Evolutionary conservation across 2,113 vertebrate genomes (phyloP), one percentile per base, ranked within the genome.

Genomic region (Nyctereutes procyonoides): DNA sequence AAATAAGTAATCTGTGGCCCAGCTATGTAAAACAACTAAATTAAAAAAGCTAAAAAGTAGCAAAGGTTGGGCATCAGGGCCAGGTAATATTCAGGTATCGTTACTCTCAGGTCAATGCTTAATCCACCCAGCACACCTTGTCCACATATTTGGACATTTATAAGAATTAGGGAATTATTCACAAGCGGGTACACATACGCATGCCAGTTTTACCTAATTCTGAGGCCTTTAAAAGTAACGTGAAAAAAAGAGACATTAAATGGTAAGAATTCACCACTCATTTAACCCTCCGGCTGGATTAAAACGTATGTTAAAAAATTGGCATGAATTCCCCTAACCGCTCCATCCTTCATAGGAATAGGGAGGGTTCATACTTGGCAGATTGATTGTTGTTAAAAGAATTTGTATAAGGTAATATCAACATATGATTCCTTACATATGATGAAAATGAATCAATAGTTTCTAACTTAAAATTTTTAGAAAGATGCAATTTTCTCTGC

Each of bases 391-490:
- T 91, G 35, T 76, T 82, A 58, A 65, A 88, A 51, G 7, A 0
- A 56, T 74, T 30, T 95, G 92, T 62, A 60, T n/a, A 94, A 74
- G 13, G 24, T 35, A 58, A 4, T 58, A 71, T 30, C 63, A 81
- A 77, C 11, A 69, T 74, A 82, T 2, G 20, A 79, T 30, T 74
- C 9, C 30, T 30, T 74, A 22, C 35, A 6, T 56, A 7, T 35
- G 30, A 92, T 87, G 26, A 79, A 93, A 93, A 89, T 28, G 53
- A 97, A 89, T 74, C 32, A 56, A 35, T 62, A 81, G 9, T 67
- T 76, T 94, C 83, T 71, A 76, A 81, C 35, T 77, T 85, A 82
- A 95, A 85, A 62, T 90, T 77, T 77, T 1, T 63, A 62, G 71
- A 93, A 48, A 8, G 30, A 38, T 76, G 51, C n/a, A 48, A 4